Evolutionary conservation across 2,888 invertebrate genomes (phyloP), one percentile per base, ranked within the genome.

Genomic region (Andricus curvator): DNA sequence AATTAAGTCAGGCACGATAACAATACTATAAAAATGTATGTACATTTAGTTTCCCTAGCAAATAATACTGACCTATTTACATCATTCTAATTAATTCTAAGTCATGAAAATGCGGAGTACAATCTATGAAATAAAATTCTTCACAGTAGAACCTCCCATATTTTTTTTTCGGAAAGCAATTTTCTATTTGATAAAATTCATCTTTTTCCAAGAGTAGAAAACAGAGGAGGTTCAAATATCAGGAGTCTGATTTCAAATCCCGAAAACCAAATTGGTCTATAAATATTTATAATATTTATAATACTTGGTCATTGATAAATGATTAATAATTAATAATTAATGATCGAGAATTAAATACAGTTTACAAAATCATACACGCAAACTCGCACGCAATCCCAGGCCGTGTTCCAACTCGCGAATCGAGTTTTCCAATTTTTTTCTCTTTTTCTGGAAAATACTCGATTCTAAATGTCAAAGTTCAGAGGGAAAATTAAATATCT

Each of bases 321-420:
- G 17, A 74, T 70, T 29, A 44, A n/a, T 80, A 76, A 80, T 65
- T 60, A 29, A 79, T 76, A n/a, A 56, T 25, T 22, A 80, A 67
- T 77, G 64, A 62, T 77, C 25, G 62, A 79, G 44, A 65, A 76
- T 33, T 74, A 56, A 60, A 74, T 56, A 44, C 25, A 74, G 33
- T n/a, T 70, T 74, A 74, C 56, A 56, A 74, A 74, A n/a, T 33
- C 74, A 74, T 56, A 74, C 56, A 74, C 33, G 56, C 56, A 60
- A 74, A 22, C 51, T 74, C 51, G 51, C 74, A 74, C 56, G 56
- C 56, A 79, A 78, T 81, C 79, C 80, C 82, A 85, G 82, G 81
- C 77, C 80, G 82, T 84, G 84, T 86, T 86, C 85, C 85, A 85
- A 86, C 85, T 86, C 85, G 83, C 84, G 83, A 74, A 33, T 74